phyloP scores from a whole-genome alignment of 2,888 invertebrate genomes.

The Mechanitis messenoides region DNA sequence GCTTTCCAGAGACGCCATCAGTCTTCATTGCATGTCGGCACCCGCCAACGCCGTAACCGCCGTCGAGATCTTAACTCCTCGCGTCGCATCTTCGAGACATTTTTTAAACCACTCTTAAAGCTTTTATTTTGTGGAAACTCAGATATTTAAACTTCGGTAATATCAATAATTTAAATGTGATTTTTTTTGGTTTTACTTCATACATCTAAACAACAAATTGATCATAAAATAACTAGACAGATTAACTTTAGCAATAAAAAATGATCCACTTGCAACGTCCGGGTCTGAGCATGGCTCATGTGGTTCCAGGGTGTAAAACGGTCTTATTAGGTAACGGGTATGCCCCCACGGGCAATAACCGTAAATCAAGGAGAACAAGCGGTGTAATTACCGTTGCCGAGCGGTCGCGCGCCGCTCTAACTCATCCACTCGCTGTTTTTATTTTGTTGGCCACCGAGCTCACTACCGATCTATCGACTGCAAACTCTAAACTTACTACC shows the following conservation, averaged over 20 bases:
- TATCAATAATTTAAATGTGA: neutral
- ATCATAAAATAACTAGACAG: conserved; percentile 2
- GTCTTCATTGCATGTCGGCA: conserved; percentile 77
- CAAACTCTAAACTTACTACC: conserved; percentile 67
- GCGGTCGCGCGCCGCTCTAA: conserved; percentile 73
- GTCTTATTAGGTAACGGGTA: conserved; percentile 76
- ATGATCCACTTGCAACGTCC: conserved; percentile 41
- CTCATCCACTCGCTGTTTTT: conserved; percentile 74
- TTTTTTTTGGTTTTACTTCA: neutral
- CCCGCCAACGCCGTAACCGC: conserved; percentile 60
- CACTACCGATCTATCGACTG: conserved; percentile 71
- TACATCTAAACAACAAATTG: neutral
- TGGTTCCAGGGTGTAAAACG: conserved; percentile 73
- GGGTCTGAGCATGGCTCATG: conserved; percentile 57
- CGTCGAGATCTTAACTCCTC: conserved; percentile 65
- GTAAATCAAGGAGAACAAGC: conserved; percentile 78
- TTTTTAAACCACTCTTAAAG: conserved; percentile 27
- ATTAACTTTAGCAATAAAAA: conserved; percentile 71
- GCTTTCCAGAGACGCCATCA: conserved; percentile 74
- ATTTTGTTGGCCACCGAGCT: conserved; percentile 68
- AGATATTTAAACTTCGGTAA: conserved; percentile 5
- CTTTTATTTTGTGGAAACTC: conserved; percentile 15
- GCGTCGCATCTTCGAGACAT: conserved; percentile 35
- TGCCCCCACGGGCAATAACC: conserved; percentile 77
- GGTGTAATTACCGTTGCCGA: conserved; percentile 76